Evolutionary conservation across 2,888 invertebrate genomes (phyloP).

Genomic region (Drosophila acutilabella): DNA sequence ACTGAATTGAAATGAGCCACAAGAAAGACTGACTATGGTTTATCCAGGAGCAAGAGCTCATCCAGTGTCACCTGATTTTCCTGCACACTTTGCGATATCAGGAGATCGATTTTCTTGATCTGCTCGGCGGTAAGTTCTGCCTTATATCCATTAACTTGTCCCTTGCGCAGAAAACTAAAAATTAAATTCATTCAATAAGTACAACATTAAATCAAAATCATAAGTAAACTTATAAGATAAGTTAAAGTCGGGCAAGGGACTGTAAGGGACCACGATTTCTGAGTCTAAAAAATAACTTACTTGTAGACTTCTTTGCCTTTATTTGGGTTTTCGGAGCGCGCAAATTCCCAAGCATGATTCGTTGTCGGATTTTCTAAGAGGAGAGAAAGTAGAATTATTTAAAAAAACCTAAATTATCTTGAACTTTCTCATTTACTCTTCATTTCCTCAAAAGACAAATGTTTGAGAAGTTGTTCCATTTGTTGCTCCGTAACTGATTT

Average conservation of each 20-base stretch:
- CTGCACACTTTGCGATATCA: slow-evolving; percentile 25
- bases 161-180: slow-evolving; percentile 65
- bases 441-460: slow-evolving; percentile 81
- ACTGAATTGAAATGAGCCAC: background rate
- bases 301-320: slow-evolving; percentile 31
- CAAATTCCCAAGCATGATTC: slow-evolving; percentile 67
- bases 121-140: slow-evolving; percentile 57
- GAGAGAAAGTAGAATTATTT: no score
- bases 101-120: slow-evolving; percentile 46
- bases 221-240: no score
- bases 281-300: slow-evolving; percentile 21
- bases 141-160: slow-evolving; percentile 61
- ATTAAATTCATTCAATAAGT: background rate
- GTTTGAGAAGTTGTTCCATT: slow-evolving; percentile 66
- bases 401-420: background rate
- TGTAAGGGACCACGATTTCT: no score
- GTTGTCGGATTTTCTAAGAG: slow-evolving; percentile 71
- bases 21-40: background rate
- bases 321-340: slow-evolving; percentile 17
- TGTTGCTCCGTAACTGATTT: slow-evolving; percentile 59
- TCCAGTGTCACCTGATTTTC: slow-evolving; percentile 46
- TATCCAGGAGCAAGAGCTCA: slow-evolving; percentile 47
- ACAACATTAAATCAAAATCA: no score
- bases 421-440: slow-evolving; percentile 50
- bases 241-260: no score